phyloP scores from a whole-genome alignment of 2,113 vertebrate genomes.

The Hyperopisus bebe region DNA sequence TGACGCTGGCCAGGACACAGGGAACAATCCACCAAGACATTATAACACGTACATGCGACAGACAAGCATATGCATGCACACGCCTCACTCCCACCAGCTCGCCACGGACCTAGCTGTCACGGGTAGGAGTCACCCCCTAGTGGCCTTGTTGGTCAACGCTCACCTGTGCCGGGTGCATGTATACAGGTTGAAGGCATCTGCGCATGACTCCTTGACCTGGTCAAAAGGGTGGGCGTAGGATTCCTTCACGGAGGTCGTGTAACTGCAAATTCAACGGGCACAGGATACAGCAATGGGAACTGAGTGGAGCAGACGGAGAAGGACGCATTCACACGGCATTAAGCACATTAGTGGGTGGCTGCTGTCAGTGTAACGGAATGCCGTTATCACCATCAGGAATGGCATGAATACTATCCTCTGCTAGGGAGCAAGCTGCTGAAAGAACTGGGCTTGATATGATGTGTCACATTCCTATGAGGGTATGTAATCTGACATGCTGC shows the following conservation, averaged over 20 bases:
- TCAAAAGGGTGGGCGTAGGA: slow-evolving; percentile 74
- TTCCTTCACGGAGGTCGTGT: slow-evolving; percentile 75
- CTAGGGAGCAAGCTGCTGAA: background rate
- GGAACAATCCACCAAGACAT: background rate
- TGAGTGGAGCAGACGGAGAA: background rate
- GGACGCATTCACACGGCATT: background rate
- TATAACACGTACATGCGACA: background rate
- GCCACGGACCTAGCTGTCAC: background rate
- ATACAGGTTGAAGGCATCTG: slow-evolving; percentile 49
- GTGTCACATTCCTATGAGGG: background rate
- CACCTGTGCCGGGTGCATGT: slow-evolving; percentile 75
- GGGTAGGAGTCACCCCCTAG: background rate
- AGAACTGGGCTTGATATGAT: background rate
- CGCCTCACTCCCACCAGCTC: background rate
- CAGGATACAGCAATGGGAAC: background rate
- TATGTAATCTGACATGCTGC: background rate
- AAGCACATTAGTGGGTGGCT: background rate
- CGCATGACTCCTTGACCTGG: slow-evolving; percentile 64
- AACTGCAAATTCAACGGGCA: slow-evolving; percentile 53
- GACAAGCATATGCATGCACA: background rate
- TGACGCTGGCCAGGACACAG: slow-evolving; percentile 58
- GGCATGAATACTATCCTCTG: background rate
- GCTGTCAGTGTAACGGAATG: background rate
- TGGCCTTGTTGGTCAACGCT: slow-evolving; percentile 6
- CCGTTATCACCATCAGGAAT: background rate